phyloP scores from a whole-genome alignment of 2,888 invertebrate species.

The Amblyjoppa fuscipennis region DNA sequence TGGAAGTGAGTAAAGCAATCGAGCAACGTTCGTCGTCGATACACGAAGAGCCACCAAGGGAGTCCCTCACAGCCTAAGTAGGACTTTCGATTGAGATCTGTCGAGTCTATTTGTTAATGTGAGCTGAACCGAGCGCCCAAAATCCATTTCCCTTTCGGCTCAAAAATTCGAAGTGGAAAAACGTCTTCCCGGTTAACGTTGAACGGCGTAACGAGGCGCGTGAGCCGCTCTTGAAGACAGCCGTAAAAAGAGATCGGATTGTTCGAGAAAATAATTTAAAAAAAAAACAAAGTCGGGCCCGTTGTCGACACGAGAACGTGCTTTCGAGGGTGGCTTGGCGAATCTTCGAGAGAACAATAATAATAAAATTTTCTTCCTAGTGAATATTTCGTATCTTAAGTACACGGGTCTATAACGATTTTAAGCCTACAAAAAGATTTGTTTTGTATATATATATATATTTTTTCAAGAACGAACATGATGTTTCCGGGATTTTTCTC shows the following conservation, averaged over 20 bases:
- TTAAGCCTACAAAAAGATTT: conserved; percentile 20
- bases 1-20: conserved; percentile 77
- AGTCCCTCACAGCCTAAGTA: conserved; percentile 79
- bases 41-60: conserved; percentile 70
- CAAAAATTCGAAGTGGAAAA: conserved; percentile 12
- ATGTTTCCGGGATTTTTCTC: not conserved
- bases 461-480: conserved; percentile 14
- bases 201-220: not conserved
- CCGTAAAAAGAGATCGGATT: conserved; percentile 23
- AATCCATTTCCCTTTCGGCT: conserved; percentile 44
- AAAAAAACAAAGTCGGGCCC: not conserved
- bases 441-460: not conserved
- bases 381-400: conserved; percentile 45
- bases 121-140: conserved; percentile 71
- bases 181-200: conserved; percentile 5
- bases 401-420: conserved; percentile 53
- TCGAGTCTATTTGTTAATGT: conserved; percentile 69
- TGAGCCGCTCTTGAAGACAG: not conserved
- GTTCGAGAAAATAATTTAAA: not conserved
- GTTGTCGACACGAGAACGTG: conserved; percentile 2
- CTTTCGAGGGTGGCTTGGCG: conserved; percentile 45
- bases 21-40: conserved; percentile 70
- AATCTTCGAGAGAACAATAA: conserved; percentile 39
- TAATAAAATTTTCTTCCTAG: conserved; percentile 7
- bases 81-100: conserved; percentile 80